Conservation (phyloP, 2,888 invertebrate species). For the Sturmia bella region DNA sequence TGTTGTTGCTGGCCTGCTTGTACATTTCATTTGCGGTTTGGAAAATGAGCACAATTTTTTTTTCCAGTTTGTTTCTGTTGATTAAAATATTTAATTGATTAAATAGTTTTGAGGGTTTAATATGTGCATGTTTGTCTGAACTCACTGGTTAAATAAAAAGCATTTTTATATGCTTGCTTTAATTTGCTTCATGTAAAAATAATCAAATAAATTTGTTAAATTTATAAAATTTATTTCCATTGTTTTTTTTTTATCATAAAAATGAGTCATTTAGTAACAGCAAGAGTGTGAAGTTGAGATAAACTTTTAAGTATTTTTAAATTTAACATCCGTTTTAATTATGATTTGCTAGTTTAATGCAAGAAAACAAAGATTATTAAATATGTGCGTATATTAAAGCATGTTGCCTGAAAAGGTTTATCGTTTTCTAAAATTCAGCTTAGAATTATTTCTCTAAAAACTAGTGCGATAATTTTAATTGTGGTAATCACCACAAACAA, state of each 20-base stretch:
- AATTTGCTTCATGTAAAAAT: too few species aligned
- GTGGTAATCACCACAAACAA: too few species aligned
- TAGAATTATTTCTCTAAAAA: too few species aligned
- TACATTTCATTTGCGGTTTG: slow-evolving; percentile 44
- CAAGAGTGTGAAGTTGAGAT: not conserved
- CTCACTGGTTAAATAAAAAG: not conserved
- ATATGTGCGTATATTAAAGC: too few species aligned
- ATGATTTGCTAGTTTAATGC: not conserved
- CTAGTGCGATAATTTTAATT: too few species aligned
- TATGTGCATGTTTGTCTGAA: not conserved
- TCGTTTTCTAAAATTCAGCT: too few species aligned
- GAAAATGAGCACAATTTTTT: slow-evolving; percentile 36
- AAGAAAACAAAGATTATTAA: not conserved
- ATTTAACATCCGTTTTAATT: slow-evolving; percentile 37
- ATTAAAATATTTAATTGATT: slow-evolving; percentile 46
- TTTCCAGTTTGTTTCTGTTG: not conserved
- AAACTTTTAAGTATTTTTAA: slow-evolving; percentile 27
- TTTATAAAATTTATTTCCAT: slow-evolving; percentile 1
- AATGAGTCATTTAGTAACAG: slow-evolving; percentile 19
- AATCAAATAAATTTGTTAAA: slow-evolving; percentile 2
- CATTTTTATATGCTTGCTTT: not conserved
- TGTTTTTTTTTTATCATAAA: slow-evolving; percentile 9
- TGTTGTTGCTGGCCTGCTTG: slow-evolving; percentile 8
- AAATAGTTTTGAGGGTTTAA: slow-evolving; percentile 47
- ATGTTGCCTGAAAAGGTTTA: too few species aligned